phyloP scores from a whole-genome alignment of 2,888 invertebrate species.

The Neocrepidodera transversa region DNA sequence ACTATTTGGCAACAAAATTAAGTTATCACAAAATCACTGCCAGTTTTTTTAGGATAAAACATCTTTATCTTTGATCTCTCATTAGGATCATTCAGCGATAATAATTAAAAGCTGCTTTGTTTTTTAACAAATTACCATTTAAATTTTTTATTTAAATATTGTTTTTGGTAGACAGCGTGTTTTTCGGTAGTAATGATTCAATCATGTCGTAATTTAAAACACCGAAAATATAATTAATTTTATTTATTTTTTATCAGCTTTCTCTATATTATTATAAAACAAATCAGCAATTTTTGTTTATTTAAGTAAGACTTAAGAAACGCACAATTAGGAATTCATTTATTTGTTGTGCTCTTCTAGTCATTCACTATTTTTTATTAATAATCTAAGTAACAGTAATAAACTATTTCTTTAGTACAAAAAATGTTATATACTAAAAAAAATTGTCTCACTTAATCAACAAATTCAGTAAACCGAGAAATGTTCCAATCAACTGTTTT shows the following conservation, averaged over 20 bases:
- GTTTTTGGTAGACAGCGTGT: background rate
- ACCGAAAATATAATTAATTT: background rate
- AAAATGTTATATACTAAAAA: too few species aligned
- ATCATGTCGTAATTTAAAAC: background rate
- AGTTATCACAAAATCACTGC: background rate
- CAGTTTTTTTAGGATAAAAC: background rate
- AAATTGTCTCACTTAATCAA: too few species aligned
- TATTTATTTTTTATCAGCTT: background rate
- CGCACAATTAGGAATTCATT: too few species aligned
- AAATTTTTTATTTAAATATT: background rate
- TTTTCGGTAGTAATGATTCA: background rate
- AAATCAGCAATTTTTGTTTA: too few species aligned
- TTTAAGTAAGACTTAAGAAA: too few species aligned
- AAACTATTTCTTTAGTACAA: too few species aligned
- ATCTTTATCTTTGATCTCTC: background rate
- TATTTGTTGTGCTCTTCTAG: too few species aligned
- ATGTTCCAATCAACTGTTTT: too few species aligned
- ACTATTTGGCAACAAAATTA: background rate
- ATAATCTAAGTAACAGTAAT: too few species aligned
- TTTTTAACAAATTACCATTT: background rate
- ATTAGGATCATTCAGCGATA: conserved; percentile 2
- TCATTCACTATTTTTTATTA: too few species aligned
- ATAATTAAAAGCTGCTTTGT: background rate
- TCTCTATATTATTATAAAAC: too few species aligned
- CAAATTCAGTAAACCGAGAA: too few species aligned